Evolutionary conservation across 1,140 invertebrate genomes (phyloP), one percentile per base, ranked within the genome.

Genomic region (Drosophila willistoni): DNA sequence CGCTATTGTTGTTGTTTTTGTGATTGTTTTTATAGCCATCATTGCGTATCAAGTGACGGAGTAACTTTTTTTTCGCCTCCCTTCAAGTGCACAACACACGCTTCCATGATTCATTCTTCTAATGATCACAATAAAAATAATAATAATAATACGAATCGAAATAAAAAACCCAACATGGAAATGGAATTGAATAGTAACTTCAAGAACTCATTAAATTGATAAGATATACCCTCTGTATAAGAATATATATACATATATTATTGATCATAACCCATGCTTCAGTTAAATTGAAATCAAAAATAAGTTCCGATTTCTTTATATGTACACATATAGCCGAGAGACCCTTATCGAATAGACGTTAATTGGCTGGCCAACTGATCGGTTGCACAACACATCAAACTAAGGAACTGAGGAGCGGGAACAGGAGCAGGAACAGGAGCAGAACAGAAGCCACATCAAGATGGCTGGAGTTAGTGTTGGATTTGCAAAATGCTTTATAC

Each of bases 401-500:
- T 36, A 10, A 29, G 29, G 29, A 29, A 29, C 44, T 29, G 29
- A 29, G 34, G 29, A 14, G 14, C 22, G 19, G 1, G 4, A 22
- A 33, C 42, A 68, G 47, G 22, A 36, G 61, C 19, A 9, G 36
- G 34, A 41, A 12, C 44, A 29, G 34, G 34, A 14, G 13, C 22
- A 29, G 25, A 29, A 73, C 5, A 68, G 17, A 71, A 39, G 25
- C n/a, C 7, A 2, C 29, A 64, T 29, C 57, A 81, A 71, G 14
- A 86, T 87, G 83, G 84, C 79, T 7, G 54, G 73, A 5, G 67
- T 85, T 61, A 86, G 86, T 69, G 81, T 79, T 51, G 90, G 82
- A n/a, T 91, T 91, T 56, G 83, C 90, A 14, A 91, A 91, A 59
- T 91, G 90, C 57, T 91, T 91, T 59, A 91, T 91, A 44, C 71